Evolutionary conservation across 2,113 vertebrate species (phyloP), one percentile per base, ranked within the genome.

Genomic region (Prolemur simus): DNA sequence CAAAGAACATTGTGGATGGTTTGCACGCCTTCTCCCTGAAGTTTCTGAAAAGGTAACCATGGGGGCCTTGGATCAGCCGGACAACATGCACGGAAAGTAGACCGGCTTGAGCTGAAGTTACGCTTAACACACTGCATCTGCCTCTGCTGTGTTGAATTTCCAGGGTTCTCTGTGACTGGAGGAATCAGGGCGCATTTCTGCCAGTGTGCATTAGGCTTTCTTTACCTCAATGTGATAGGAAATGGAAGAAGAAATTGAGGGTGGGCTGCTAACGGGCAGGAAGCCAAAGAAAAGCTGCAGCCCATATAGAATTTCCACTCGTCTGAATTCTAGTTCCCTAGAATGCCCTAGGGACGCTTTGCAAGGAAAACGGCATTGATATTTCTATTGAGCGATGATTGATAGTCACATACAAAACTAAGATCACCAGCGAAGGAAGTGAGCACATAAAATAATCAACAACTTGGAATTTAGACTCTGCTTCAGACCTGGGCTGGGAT

Each of bases 361-460:
- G 47, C 20, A 27, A 84, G 37, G 64, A 54, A 6, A 85, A 56
- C 17, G 9, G 54, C 39, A 8, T 81, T 45, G 66, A 39, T 58
- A 34, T 25, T 17, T 9, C 45, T 34, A 8, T 71, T 49, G 82
- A 71, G 42, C 8, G 29, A 66, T 29, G 21, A 8, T 6, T 37
- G 47, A 56, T 25, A 58, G 23, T 39, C 8, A 13, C 4, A 7
- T 45, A 15, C 17, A 3, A 58, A 42, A 17, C 29, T 27, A 7
- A 87, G 18, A 27, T 68, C 47, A 42, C 60, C 66, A 23, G 39
- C 12, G 47, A 34, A 82, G 80, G 52, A 58, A 34, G 21, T 17
- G 27, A 58, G n/a, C 2, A 0, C 5, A 5, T 10, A 20, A 27
- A 49, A 15, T 25, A 1, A 27, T 21, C 29, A 12, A 11, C 8